Percentiles rank a stretch among this genome's conserved stretches.
Evolutionary conservation across 30 jellyfish, hydroid and myxozoan genomes (phyloP).

Genomic region (Turritopsis dohrnii): DNA sequence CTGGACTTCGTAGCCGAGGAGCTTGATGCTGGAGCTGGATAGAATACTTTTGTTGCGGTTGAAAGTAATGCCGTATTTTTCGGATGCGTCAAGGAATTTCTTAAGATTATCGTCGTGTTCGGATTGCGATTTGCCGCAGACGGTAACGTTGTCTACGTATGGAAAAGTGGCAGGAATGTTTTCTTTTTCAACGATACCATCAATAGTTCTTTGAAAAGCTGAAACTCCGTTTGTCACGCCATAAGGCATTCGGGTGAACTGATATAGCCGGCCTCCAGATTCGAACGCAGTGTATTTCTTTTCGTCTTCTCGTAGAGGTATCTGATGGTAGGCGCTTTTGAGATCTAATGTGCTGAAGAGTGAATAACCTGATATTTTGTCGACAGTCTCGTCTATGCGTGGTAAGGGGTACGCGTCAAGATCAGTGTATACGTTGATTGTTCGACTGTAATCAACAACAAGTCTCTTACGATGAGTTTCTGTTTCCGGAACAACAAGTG

Average conservation of each 20-base stretch:
- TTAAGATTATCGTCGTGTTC: slow-evolving; percentile 55
- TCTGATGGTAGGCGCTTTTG: slow-evolving; percentile 54
- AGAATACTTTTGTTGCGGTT: slow-evolving; percentile 43
- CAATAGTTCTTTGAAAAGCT: slow-evolving; percentile 48
- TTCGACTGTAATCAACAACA: slow-evolving; percentile 28
- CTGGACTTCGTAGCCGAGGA: slow-evolving; percentile 49
- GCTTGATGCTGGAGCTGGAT: slow-evolving; percentile 35
- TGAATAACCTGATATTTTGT: slow-evolving; percentile 41
- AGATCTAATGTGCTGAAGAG: slow-evolving; percentile 43
- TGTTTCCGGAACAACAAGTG: slow-evolving; percentile 25
- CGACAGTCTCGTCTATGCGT: slow-evolving; percentile 37
- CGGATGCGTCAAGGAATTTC: slow-evolving; percentile 45
- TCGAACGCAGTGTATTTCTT: slow-evolving; percentile 49
- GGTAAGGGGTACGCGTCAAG: slow-evolving; percentile 52
- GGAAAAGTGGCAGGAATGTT: slow-evolving; percentile 35
- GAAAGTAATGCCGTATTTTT: slow-evolving; percentile 33
- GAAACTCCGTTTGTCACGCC: slow-evolving; percentile 73
- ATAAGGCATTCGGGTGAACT: slow-evolving; percentile 45
- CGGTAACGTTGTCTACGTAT: too few species aligned
- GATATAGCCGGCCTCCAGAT: slow-evolving; percentile 33
- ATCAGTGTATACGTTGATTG: slow-evolving; percentile 31
- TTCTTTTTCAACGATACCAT: slow-evolving; percentile 24
- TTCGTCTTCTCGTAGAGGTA: slow-evolving; percentile 39
- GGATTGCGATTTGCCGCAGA: slow-evolving; percentile 48
- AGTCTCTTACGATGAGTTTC: slow-evolving; percentile 21